phyloP scores from a whole-genome alignment of 2,797 vertebrate genomes.

The Chaetophractus vellerosus region DNA sequence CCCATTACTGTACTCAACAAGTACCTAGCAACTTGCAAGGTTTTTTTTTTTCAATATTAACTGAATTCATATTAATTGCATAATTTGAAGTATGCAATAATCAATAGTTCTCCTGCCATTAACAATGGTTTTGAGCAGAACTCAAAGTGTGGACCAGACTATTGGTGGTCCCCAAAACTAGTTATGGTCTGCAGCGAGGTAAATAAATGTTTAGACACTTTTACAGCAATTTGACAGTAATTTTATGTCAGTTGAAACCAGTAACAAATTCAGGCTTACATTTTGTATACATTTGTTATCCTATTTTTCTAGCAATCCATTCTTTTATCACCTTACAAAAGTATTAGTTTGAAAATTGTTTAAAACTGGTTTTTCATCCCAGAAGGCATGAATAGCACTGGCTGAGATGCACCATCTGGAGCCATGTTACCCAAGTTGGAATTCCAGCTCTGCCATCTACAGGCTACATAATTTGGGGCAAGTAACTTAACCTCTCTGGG shows the following conservation, averaged over 20 bases:
- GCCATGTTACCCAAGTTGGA: not conserved
- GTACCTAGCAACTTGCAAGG: not conserved
- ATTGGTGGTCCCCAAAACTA: not conserved
- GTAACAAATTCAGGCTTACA: not conserved
- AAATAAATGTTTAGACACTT: constrained; percentile 20
- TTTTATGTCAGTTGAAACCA: not conserved
- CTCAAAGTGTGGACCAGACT: not conserved
- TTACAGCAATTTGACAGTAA: not conserved
- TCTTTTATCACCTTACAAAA: constrained; percentile 36
- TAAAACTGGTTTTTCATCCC: not conserved
- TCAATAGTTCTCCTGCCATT: not conserved
- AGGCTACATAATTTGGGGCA: not conserved
- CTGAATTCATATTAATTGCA: too few species aligned
- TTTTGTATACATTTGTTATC: not conserved
- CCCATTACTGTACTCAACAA: not conserved
- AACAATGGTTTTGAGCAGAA: constrained; percentile 15
- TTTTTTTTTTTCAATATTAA: not conserved
- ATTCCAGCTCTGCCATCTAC: constrained; percentile 19
- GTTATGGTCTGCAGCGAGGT: not conserved
- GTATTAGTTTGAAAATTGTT: not conserved
- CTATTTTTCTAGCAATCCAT: not conserved
- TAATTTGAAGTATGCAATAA: constrained; percentile 42
- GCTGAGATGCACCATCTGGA: not conserved
- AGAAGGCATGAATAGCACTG: not conserved
- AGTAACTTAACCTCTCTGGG: not conserved